Conservation (phyloP, 1,140 invertebrate genomes). For the Penaeus vannamei region DNA sequence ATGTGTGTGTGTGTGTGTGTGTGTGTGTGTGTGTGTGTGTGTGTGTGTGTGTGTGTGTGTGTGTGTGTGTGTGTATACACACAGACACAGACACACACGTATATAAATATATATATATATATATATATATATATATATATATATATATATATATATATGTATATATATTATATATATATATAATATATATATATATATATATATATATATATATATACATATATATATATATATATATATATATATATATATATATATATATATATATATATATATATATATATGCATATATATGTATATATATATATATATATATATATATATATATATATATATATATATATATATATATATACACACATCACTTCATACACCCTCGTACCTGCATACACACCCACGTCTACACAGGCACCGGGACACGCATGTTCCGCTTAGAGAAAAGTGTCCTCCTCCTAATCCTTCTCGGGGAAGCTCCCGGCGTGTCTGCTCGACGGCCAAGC, state of each 20-base stretch:
- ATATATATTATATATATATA: constrained; percentile 43
- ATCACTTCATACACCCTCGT: neutral
- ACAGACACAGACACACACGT: neutral
- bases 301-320: neutral
- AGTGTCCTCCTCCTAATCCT: too few relatives aligned
- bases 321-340: constrained; percentile 34
- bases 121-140: constrained; percentile 5
- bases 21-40: neutral
- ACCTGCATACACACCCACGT: neutral
- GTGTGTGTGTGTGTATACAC: constrained; percentile 29
- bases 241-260: neutral
- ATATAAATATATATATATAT: neutral
- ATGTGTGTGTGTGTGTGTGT: neutral
- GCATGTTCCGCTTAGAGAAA: neutral
- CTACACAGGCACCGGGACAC: constrained; percentile 16
- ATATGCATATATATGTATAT: constrained; percentile 21
- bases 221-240: constrained; percentile 36
- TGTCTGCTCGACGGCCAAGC: too few relatives aligned
- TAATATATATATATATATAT: constrained; percentile 46
- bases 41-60: neutral
- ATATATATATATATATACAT: constrained; percentile 52
- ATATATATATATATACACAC: neutral
- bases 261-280: neutral
- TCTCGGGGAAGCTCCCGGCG: too few relatives aligned
- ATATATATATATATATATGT: constrained; percentile 14